These are phyloP conservation scores for Bos indicus DNA, from an alignment of 2,113 vertebrate species.

Conservation along the genomic window DNA sequence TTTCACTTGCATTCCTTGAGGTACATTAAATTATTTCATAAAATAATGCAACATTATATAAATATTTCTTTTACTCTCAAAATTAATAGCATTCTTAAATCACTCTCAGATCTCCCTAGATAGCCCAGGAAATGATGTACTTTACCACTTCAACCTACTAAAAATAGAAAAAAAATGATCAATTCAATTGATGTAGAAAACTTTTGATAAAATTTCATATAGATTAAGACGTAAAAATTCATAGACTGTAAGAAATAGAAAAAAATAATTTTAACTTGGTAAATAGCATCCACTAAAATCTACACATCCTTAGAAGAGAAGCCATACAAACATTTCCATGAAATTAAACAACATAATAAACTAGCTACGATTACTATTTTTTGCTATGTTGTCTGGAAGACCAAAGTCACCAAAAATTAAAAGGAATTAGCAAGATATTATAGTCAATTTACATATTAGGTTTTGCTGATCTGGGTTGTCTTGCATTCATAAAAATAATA, in stretches of 20 bases:
- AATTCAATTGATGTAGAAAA: neutral
- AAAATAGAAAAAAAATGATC: neutral
- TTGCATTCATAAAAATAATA: neutral
- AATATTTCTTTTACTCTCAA: neutral
- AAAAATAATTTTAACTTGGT: neutral
- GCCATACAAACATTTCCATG: neutral
- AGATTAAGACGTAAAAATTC: neutral
- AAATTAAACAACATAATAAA: neutral
- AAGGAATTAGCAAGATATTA: neutral
- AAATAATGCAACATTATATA: neutral
- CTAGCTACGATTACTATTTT: neutral
- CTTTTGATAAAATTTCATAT: neutral
- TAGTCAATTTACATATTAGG: neutral
- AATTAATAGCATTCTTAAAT: neutral
- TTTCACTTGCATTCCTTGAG: neutral
- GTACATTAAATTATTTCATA: neutral
- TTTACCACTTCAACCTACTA: neutral
- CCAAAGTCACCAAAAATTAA: neutral
- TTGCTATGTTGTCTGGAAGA: neutral
- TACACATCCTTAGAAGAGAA: neutral
- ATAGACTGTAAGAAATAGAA: neutral
- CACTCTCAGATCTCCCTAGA: neutral
- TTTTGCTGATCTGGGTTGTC: neutral
- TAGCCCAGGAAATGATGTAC: neutral
- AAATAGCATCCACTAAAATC: neutral